A percentile compares a stretch with the other conserved stretches of the same genome.
Conservation (phyloP, 2,888 invertebrate species). For the Sturmia bella region DNA sequence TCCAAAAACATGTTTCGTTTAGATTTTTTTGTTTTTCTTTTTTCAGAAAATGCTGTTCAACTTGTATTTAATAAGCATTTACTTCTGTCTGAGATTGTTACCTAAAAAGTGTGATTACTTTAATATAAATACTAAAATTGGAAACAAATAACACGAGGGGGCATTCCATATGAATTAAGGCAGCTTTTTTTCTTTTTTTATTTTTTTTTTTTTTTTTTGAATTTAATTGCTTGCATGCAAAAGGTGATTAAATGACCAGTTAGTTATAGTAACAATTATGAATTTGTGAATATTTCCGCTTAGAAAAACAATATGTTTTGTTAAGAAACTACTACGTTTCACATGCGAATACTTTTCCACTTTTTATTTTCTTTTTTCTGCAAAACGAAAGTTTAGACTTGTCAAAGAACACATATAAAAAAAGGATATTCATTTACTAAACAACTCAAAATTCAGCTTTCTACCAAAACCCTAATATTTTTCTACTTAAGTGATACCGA, state of each 20-base stretch:
- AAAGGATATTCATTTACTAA: too few species aligned
- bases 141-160: conserved; percentile 6
- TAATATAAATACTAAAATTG: conserved; percentile 57
- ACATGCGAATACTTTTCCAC: too few species aligned
- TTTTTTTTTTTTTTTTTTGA: too few species aligned
- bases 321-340: not conserved
- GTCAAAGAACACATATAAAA: too few species aligned
- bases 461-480: too few species aligned
- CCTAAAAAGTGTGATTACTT: conserved; percentile 46
- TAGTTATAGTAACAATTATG: not conserved
- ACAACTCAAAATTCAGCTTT: conserved; percentile 34
- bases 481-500: too few species aligned
- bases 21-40: conserved; percentile 21
- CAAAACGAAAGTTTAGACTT: too few species aligned
- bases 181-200: too few species aligned
- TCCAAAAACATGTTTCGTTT: conserved; percentile 56
- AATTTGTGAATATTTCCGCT: not conserved
- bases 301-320: not conserved
- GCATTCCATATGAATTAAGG: conserved; percentile 2
- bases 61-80: conserved; percentile 53
- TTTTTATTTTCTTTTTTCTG: not conserved
- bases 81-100: conserved; percentile 31
- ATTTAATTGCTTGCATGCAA: not conserved
- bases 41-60: conserved; percentile 60
- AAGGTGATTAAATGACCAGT: not conserved